Conservation (phyloP, 1,140 invertebrate genomes). For the Micrasema longulum region DNA sequence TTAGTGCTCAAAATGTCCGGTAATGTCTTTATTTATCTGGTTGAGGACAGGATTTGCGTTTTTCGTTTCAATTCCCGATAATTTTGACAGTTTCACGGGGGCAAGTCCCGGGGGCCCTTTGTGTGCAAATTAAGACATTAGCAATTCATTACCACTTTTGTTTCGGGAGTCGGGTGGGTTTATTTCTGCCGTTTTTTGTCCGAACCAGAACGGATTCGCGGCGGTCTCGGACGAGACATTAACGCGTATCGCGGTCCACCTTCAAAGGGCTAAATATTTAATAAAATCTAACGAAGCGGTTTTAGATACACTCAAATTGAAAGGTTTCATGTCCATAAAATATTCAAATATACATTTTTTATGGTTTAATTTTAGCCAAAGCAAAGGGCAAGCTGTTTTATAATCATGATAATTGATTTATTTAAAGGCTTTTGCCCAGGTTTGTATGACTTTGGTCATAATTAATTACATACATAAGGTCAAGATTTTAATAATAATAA, state of each 20-base stretch:
- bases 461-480: too few relatives aligned
- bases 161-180: constrained; percentile 2
- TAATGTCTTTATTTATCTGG: constrained; percentile 16
- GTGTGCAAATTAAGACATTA: constrained; percentile 39
- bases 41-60: neutral
- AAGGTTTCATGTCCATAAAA: too few relatives aligned
- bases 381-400: too few relatives aligned
- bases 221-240: constrained; percentile 24
- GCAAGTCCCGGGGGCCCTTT: constrained; percentile 20
- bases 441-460: too few relatives aligned
- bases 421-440: too few relatives aligned
- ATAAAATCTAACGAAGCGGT: constrained; percentile 9
- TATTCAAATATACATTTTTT: too few relatives aligned
- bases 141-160: constrained; percentile 38
- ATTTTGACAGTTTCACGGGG: constrained; percentile 9
- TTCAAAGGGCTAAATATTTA: constrained; percentile 7
- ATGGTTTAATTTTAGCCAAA: too few relatives aligned
- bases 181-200: constrained; percentile 12
- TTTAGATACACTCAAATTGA: neutral
- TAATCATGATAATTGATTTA: too few relatives aligned
- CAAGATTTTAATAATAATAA: too few relatives aligned
- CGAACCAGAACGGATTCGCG: constrained; percentile 11
- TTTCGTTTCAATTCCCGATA: constrained; percentile 1
- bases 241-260: constrained; percentile 18
- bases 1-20: neutral